Base-by-base conservation (phyloP, 1,140 invertebrate species). In the Trichonephila clavipes region DNA sequence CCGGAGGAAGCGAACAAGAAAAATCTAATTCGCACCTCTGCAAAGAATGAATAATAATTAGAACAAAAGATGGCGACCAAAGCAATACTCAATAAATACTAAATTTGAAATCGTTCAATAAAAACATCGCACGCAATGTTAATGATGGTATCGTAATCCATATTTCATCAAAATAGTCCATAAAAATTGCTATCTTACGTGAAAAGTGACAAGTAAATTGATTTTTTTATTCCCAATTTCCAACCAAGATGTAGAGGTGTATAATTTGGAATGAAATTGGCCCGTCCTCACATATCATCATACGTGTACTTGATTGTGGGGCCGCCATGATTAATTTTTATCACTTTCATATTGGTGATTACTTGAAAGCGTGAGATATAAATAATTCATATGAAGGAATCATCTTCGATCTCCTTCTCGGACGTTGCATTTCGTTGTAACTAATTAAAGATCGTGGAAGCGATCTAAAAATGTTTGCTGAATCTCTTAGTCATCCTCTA, bases 331-430 rank as follows among this genome's bases (percentile, higher is more conserved):
- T 77, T 77, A 77, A 77, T 77, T 77, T 77, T 40, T 77, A 28
- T 14, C 72, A 77, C 72, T 40, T 77, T 34, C 34, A 34, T 24
- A 28, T 6, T 34, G 28, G 72, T 34, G 72, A 77, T 77, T 77
- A 77, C 28, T 77, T 19, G 72, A 18, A 34, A 34, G 24, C 24
- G 72, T 40, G 28, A 77, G 7, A 34, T 40, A 77, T 77, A 77
- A 77, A 77, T 77, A 77, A 77, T 77, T 77, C 72, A 77, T 77
- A 18, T 19, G 72, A 34, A 34, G 72, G 72, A 77, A 77, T 77
- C 72, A 34, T 28, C 16, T 40, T 34, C 28, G 34, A 77, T 40
- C 7, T 77, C 28, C 40, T 24, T 10, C 72, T 40, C 28, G 72
- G 34, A 40, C 34, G 72, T 5, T 8, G 34, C 28, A 40, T 14